Percentiles rank a stretch among this genome's conserved stretches.
Evolutionary conservation across 2,113 vertebrate genomes (phyloP).

Genomic region (Rattus rattus): DNA sequence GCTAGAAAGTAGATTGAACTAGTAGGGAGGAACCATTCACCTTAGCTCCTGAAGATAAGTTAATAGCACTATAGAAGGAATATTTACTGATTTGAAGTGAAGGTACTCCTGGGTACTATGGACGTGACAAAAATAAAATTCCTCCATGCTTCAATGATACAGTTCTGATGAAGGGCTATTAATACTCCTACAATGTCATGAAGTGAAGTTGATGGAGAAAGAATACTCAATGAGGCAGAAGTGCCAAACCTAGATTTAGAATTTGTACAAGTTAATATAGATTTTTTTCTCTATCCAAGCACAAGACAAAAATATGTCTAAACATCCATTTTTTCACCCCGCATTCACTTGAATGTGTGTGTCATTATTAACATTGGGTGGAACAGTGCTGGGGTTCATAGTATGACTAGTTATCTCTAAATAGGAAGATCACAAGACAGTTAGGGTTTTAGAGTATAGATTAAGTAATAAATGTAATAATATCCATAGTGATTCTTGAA

Average conservation of each 20-base stretch:
- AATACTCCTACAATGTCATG: too few species aligned
- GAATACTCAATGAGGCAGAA: background rate
- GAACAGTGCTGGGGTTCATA: background rate
- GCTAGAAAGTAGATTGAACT: background rate
- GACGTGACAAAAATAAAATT: background rate
- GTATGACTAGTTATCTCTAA: background rate
- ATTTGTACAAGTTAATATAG: background rate
- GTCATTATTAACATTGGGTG: fast-evolving
- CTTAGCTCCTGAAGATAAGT: background rate
- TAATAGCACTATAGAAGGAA: background rate
- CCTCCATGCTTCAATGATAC: background rate
- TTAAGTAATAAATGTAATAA: background rate
- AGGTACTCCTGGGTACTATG: background rate
- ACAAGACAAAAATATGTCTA: background rate
- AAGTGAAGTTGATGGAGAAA: background rate
- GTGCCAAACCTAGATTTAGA: background rate
- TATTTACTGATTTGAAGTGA: background rate
- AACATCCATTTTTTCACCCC: background rate
- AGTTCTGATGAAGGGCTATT: fast-evolving
- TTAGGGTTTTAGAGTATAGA: background rate
- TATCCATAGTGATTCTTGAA: background rate
- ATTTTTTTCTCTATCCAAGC: background rate
- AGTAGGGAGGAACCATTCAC: background rate
- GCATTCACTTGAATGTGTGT: too few species aligned
- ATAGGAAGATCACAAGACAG: background rate